Percentiles rank a stretch among this genome's conserved stretches.
These are phyloP conservation scores for Synergus gifuensis DNA, from an alignment of 2,888 invertebrate genomes.

Conservation along the genomic window DNA sequence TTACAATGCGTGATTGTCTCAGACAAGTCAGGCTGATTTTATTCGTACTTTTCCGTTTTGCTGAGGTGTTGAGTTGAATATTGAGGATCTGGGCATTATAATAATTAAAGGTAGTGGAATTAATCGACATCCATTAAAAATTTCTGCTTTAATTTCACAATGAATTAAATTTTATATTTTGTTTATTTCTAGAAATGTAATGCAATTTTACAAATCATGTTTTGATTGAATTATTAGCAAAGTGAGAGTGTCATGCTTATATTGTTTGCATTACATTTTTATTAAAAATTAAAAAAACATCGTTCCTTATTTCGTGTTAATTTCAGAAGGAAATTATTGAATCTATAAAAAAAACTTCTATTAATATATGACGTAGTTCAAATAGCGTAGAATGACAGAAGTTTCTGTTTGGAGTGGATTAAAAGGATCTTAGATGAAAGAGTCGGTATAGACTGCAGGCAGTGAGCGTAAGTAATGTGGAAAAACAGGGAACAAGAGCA, in stretches of 20 bases:
- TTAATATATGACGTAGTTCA: too few relatives aligned
- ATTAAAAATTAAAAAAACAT: too few relatives aligned
- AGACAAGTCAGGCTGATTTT: not conserved
- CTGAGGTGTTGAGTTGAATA: slow-evolving; percentile 18
- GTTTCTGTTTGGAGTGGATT: not conserved
- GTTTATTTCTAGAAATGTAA: too few relatives aligned
- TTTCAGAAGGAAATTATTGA: too few relatives aligned
- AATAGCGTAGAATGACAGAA: not conserved
- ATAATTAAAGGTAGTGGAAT: not conserved
- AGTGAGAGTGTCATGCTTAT: too few relatives aligned
- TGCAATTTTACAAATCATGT: too few relatives aligned
- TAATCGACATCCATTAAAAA: not conserved
- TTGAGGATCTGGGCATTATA: not conserved
- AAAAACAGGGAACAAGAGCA: slow-evolving; percentile 54
- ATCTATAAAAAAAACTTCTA: too few relatives aligned
- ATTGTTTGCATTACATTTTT: too few relatives aligned
- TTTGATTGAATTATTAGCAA: too few relatives aligned
- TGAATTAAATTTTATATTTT: too few relatives aligned
- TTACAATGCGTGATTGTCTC: slow-evolving; percentile 16
- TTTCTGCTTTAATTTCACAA: not conserved
- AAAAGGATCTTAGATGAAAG: slow-evolving; percentile 13
- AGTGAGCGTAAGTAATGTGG: slow-evolving; percentile 55
- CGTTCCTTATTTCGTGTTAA: too few relatives aligned
- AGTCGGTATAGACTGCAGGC: slow-evolving; percentile 54
- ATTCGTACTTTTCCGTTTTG: not conserved